Evolutionary conservation across 2,113 vertebrate species (phyloP).

Genomic region (Phylloscopus whistleri): DNA sequence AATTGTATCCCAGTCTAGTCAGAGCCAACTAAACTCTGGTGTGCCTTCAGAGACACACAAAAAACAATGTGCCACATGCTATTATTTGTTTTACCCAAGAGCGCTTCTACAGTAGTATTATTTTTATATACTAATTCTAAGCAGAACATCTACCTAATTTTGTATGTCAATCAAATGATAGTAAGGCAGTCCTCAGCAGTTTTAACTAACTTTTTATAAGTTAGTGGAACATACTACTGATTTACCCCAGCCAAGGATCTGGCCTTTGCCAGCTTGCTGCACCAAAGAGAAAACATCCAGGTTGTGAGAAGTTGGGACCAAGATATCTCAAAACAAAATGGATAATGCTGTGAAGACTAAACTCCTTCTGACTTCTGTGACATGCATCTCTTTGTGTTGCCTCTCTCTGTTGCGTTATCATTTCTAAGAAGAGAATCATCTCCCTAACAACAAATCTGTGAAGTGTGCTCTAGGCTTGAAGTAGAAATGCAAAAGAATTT

Average conservation of each 20-base stretch:
- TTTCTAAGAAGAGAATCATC: background rate
- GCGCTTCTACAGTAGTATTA: background rate
- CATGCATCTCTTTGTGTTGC: background rate
- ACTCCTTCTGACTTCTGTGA: background rate
- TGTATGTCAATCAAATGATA: background rate
- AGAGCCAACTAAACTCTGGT: background rate
- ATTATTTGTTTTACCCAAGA: background rate
- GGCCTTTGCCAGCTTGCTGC: background rate
- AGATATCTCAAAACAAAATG: background rate
- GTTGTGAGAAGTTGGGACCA: background rate
- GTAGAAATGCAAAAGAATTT: background rate
- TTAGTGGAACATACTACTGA: background rate
- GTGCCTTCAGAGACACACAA: background rate
- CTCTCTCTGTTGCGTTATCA: background rate
- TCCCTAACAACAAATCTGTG: background rate
- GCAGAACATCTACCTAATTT: background rate
- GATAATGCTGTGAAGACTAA: background rate
- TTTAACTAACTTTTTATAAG: background rate
- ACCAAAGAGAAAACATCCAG: background rate
- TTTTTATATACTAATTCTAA: background rate
- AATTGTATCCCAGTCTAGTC: background rate
- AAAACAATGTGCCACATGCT: background rate
- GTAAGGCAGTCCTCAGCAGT: background rate
- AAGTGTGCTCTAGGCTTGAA: background rate
- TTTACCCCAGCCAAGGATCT: background rate